Conservation (phyloP, 2,113 vertebrate species). For the Cricetomys ansorgei region DNA sequence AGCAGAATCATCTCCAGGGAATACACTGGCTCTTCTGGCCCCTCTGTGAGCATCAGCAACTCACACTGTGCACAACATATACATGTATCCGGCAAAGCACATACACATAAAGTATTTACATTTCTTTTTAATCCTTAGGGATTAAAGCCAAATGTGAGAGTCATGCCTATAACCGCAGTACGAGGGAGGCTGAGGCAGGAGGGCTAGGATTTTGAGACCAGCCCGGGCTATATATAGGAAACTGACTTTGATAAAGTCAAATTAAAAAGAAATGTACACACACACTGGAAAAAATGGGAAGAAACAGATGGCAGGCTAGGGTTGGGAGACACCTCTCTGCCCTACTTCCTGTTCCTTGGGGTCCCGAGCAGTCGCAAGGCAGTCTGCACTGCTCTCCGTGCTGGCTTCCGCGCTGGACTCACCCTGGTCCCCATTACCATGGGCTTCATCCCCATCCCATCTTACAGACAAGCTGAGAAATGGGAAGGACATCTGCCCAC, state of each 20-base stretch:
- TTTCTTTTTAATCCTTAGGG: background rate
- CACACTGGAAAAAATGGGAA: too few relatives aligned
- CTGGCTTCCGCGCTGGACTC: background rate
- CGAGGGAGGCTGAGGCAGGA: background rate
- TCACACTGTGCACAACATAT: background rate
- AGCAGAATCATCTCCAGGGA: background rate
- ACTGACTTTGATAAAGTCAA: background rate
- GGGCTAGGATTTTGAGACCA: background rate
- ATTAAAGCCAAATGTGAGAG: background rate
- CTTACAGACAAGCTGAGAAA: background rate
- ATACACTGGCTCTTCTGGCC: background rate
- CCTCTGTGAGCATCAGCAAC: background rate
- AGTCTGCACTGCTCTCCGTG: too few relatives aligned
- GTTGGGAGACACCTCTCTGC: background rate
- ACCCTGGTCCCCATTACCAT: background rate
- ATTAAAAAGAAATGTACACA: background rate
- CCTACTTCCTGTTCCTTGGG: background rate
- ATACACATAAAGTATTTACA: background rate
- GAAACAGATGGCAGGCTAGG: background rate
- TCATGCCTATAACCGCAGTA: background rate
- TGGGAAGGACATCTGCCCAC: background rate
- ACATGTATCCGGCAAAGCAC: background rate
- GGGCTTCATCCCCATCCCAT: background rate
- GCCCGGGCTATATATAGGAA: background rate
- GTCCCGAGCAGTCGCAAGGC: background rate